A percentile compares a stretch with the other conserved stretches of the same genome.
These are phyloP conservation scores for Leptodactylus fallax DNA, from an alignment of 2,797 vertebrate species.

Conservation along the genomic window DNA sequence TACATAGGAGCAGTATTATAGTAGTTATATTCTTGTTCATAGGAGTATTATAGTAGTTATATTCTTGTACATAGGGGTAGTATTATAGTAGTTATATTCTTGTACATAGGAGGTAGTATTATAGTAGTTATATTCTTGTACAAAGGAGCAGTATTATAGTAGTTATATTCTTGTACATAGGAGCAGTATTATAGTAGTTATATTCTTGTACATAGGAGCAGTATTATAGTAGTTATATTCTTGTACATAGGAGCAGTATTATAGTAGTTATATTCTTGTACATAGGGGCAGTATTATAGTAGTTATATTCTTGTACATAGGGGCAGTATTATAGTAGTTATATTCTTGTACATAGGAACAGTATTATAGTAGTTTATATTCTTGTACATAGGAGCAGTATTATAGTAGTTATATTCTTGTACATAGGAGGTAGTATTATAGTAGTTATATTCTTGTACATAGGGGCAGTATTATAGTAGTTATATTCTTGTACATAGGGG, in stretches of 20 bases:
- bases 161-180: constrained; percentile 3
- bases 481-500: too few species aligned
- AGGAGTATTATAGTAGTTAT: constrained; percentile 10
- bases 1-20: not conserved
- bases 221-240: constrained; percentile 2
- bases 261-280: constrained; percentile 4
- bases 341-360: not conserved
- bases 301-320: constrained; percentile 1
- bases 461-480: too few species aligned
- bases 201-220: not conserved
- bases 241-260: not conserved
- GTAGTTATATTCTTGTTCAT: constrained; percentile 1
- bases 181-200: not conserved
- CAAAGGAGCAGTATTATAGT: not conserved
- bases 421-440: too few species aligned
- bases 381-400: not conserved
- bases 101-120: not conserved
- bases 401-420: too few species aligned
- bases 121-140: constrained; percentile 5
- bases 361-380: constrained; percentile 1
- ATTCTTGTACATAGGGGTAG: too few species aligned
- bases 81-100: constrained; percentile 6
- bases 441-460: too few species aligned
- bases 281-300: not conserved
- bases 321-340: not conserved